Base-by-base conservation (phyloP, 2,113 vertebrate species). In the Nerophis ophidion region DNA sequence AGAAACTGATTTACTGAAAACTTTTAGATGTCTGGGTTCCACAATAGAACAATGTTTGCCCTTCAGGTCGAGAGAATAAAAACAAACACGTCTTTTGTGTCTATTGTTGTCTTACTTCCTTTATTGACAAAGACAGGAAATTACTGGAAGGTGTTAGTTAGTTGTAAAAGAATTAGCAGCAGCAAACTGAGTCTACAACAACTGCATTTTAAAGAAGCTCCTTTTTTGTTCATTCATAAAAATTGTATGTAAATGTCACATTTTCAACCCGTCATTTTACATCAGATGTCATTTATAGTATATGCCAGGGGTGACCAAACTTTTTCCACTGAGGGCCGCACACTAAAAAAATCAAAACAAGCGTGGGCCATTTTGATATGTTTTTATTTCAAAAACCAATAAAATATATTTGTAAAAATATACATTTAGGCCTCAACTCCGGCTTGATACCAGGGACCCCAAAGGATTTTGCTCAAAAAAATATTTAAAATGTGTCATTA, bases 41-140 rank as follows among this genome's bases (percentile, higher is more conserved):
- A 47, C 44, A 34, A 26, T 34, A 33, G 57, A 69, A 69, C 51
- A 63, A 68, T 61, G 61, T 65, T 65, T 65, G 3, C 57, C 57
- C 58, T 61, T 57, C 15, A 48, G 34, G 38, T 54, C 49, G 54
- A 60, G 34, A 63, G 53, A 57, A 49, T 8, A n/a, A 34, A 45
- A 70, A 66, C 3, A 44, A 66, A 55, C 69, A 8, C 12, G 56
- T 34, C 53, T 44, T 62, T 66, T 47, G 36, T 69, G 53, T 65
- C 65, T 74, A 52, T 71, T 69, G 45, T 8, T 19, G 17, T 35
- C 59, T 60, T 33, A 56, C 44, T 72, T 74, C 55, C 70, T 47
- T 51, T 52, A 55, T 13, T 63, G 59, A 44, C 72, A 74, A 65
- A 71, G 14, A 34, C 60, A 72, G 72, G 66, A 81, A 66, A 62